Base-by-base conservation (phyloP, 2,888 invertebrate genomes). In the Pantelozetes paolii region DNA sequence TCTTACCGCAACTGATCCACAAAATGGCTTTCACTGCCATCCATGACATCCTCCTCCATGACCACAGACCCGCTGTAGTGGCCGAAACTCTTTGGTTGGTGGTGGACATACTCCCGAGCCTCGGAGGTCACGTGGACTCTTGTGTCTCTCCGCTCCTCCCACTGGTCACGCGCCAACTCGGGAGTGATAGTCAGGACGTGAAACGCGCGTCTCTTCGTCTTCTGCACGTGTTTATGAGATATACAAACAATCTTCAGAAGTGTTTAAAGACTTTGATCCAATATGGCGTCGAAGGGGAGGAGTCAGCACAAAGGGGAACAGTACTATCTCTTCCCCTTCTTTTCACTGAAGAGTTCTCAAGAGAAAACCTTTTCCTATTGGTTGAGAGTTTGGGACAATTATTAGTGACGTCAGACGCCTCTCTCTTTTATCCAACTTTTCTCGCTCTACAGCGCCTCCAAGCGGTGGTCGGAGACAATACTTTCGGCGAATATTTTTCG, bases 221-320 rank as follows among this genome's bases (percentile, higher is more conserved):
- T 0, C 79, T 85, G 18, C 82, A 82, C 77, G 81, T 81, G 1
- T 84, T 84, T 78, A 82, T 83, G 81, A 82, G 82, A 75, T 78
- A 81, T 75, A 83, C 84, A 2, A 78, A 80, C 64, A 83, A 84
- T 76, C 78, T 83, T 2, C 82, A 82, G 64, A 77, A 79, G 8
- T 78, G 84, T 67, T 78, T 84, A 57, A 80, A 81, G 71, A 80
- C 80, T 62, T 79, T 83, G 71, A 81, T 83, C 18, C 77, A 80
- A 26, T 80, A 81, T 77, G 84, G 84, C 23, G 75, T 85, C 23
- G 82, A 83, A 76, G 80, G 80, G 75, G 78, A 79, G 40, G 82
- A 82, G 74, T 75, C 79, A 18, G 80, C 82, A 13, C 78, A 81
- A 77, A 82, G 82, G 78, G 83, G 83, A 72, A 80, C 82, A 20